Percentiles rank a stretch among this genome's conserved stretches.
phyloP scores from a whole-genome alignment of 1,140 invertebrate genomes.

The Cotesia glomerata region DNA sequence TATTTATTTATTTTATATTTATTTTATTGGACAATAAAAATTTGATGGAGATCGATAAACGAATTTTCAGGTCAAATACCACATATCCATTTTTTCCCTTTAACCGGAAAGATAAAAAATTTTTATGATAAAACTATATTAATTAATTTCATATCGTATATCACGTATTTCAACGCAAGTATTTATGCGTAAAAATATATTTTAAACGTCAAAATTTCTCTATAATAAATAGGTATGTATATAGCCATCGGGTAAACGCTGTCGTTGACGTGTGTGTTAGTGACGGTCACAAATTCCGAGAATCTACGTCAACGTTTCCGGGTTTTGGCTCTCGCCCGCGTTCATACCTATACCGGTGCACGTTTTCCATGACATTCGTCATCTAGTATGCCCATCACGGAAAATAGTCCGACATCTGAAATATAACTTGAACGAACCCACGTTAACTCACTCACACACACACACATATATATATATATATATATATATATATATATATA shows the following conservation, averaged over 20 bases:
- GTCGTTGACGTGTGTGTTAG: not conserved
- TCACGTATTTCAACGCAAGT: not conserved
- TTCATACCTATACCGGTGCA: not conserved
- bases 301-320: constrained; percentile 19
- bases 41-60: no score
- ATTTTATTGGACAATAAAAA: no score
- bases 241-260: not conserved
- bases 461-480: no score
- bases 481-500: constrained; percentile 4
- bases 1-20: no score
- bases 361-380: constrained; percentile 21
- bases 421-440: not conserved
- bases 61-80: no score
- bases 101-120: no score
- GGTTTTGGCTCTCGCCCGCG: constrained; percentile 5
- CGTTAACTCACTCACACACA: not conserved
- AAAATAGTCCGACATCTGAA: constrained; percentile 9
- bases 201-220: not conserved
- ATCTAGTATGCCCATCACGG: constrained; percentile 23
- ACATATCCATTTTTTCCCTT: no score
- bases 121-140: no score
- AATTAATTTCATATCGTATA: no score
- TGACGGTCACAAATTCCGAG: constrained; percentile 16
- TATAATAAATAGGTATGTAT: not conserved
- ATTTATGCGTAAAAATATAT: not conserved